A percentile compares a stretch with the other conserved stretches of the same genome.
Conservation (phyloP, 2,888 invertebrate species). For the Phytoseiulus persimilis region DNA sequence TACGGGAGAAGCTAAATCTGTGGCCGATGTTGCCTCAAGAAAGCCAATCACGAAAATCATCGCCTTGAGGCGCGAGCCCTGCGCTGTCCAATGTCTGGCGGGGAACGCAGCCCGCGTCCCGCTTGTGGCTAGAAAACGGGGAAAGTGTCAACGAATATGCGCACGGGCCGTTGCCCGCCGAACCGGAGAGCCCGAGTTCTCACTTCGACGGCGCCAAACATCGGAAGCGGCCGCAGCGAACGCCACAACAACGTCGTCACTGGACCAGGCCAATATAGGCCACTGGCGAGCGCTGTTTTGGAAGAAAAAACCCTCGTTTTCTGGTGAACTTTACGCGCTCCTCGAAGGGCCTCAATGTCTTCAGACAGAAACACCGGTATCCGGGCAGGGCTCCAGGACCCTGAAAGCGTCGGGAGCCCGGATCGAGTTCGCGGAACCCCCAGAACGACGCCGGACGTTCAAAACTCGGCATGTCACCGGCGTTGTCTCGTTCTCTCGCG, state of each 20-base stretch:
- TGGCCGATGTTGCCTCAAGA: too few relatives aligned
- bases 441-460: neutral
- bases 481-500: neutral
- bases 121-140: neutral
- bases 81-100: too few relatives aligned
- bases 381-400: neutral
- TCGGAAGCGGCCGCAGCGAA: neutral
- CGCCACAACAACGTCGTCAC: neutral
- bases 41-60: too few relatives aligned
- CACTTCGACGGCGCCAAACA: neutral
- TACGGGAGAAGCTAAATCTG: too few relatives aligned
- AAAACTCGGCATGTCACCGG: neutral
- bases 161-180: neutral
- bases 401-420: neutral
- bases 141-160: neutral
- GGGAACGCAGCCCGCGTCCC: neutral
- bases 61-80: too few relatives aligned
- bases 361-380: neutral
- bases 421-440: neutral
- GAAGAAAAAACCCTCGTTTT: neutral
- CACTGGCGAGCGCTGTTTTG: neutral
- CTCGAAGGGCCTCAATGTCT: too few relatives aligned
- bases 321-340: neutral
- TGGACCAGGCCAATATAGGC: neutral
- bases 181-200: neutral